These are phyloP conservation scores for Lepidostoma basale DNA, from an alignment of 1,140 invertebrate genomes.

Conservation along the genomic window DNA sequence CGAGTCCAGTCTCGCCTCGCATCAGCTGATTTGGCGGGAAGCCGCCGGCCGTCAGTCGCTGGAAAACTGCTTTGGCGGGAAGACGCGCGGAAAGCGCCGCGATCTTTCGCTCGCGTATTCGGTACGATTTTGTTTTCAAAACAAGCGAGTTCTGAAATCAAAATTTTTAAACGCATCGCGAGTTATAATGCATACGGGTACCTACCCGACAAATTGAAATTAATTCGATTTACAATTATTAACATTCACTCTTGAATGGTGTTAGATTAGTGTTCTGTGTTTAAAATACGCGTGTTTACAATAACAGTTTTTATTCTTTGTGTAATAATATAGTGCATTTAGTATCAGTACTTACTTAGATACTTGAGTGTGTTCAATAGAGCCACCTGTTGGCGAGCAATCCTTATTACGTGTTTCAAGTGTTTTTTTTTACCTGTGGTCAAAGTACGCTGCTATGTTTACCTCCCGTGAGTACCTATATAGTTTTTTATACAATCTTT, in stretches of 20 bases:
- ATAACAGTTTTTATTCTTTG: not conserved
- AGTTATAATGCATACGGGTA: too few species aligned
- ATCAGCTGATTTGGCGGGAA: not conserved
- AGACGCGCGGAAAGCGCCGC: too few species aligned
- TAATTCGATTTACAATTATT: too few species aligned
- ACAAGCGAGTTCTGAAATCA: too few species aligned
- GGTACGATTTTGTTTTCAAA: too few species aligned
- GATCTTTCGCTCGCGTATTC: too few species aligned
- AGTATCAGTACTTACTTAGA: not conserved
- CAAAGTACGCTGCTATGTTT: not conserved
- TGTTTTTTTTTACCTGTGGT: not conserved
- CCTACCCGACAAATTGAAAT: too few species aligned
- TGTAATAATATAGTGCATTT: not conserved
- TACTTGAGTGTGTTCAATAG: not conserved
- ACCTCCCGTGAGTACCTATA: conserved; percentile 9
- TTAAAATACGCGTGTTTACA: too few species aligned
- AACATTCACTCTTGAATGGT: too few species aligned
- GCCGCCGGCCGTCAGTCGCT: not conserved
- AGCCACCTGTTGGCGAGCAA: conserved; percentile 2
- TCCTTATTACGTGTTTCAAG: not conserved
- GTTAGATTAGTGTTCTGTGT: too few species aligned
- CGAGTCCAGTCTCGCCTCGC: not conserved
- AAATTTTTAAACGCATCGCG: too few species aligned
- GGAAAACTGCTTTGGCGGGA: not conserved
- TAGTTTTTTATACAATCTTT: not conserved